Evolutionary conservation across 1,140 invertebrate genomes (phyloP), one percentile per base, ranked within the genome.

Genomic region (Drusus annulatus): DNA sequence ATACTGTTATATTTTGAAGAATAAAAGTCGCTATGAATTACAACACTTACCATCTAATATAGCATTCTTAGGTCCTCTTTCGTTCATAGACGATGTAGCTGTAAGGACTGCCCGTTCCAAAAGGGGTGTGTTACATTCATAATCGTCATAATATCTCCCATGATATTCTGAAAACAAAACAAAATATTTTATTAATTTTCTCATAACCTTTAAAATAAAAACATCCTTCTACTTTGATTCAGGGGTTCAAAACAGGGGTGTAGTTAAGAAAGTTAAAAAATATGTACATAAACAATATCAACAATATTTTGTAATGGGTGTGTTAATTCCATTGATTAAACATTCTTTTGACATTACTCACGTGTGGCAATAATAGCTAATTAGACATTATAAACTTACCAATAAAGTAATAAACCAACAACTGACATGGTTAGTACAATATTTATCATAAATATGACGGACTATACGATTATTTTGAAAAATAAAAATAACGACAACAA

Each of bases 51-150:
- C 95, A 91, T 96, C 92, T 62, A 97, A 88, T 84, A 92, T 92
- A 3, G 95, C 95, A 90, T 96, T 95, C 45, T 94, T 91, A 28
- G 96, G 93, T 77, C 95, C 95, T 87, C 96, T 91, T 80, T 95
- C 94, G 23, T 91, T 90, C 74, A 96, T 89, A 80, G 93, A 94
- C 5, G 95, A 95, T 52, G 96, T 96, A 31, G 95, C 95, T 85
- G 90, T 93, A 45, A 97, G 85, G 73, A 91, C 91, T 82, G 95
- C 93, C 85, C 87, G 91, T 2, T 94, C 92, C 84, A 96, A 88
- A 51, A 97, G 87, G n/a, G 95, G 93, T 81, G 92, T 91, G 86
- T 95, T 95, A 87, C 96, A 97, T 88, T 96, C 94, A 87, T 94
- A 94, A 82, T 93, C 92, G 86, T 91, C 91, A 80, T 92, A 92